Conservation (phyloP, 2,113 vertebrate species). For the Anthoscopus minutus region DNA sequence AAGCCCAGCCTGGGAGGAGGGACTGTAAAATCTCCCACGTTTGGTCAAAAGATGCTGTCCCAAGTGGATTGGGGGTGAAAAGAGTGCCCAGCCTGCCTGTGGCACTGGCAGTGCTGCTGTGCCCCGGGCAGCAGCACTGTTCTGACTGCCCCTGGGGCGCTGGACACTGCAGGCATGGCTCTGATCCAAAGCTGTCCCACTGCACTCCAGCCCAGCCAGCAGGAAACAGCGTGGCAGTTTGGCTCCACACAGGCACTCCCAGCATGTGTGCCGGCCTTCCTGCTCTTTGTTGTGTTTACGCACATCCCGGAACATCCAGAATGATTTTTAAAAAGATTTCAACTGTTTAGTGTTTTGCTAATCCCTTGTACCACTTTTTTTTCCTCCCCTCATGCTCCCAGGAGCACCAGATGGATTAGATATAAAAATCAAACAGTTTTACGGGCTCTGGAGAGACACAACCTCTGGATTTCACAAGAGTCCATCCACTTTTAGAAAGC, state of each 20-base stretch:
- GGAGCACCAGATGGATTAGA: conserved; percentile 14
- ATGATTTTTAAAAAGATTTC: not conserved
- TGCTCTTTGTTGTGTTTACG: not conserved
- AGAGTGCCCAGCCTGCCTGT: fast-evolving
- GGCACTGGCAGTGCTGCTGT: not conserved
- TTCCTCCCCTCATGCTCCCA: not conserved
- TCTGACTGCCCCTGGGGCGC: not conserved
- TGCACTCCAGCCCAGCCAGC: not conserved
- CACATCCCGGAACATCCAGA: not conserved
- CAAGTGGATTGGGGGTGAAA: fast-evolving
- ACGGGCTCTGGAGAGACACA: not conserved
- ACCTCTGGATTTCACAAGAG: conserved; percentile 14
- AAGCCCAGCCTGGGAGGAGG: not conserved
- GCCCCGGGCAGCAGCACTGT: not conserved
- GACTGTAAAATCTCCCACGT: not conserved
- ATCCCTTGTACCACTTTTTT: not conserved
- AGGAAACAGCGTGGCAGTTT: not conserved
- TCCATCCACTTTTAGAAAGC: conserved; percentile 30
- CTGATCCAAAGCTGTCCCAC: not conserved
- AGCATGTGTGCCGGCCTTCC: not conserved
- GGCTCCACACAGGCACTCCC: fast-evolving
- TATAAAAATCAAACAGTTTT: not conserved
- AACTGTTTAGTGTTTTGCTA: not conserved
- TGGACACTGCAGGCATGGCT: fast-evolving
- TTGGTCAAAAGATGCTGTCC: not conserved